A percentile compares a stretch with the other conserved stretches of the same genome.
phyloP scores from a whole-genome alignment of 2,113 vertebrate species.

The Spea bombifrons region DNA sequence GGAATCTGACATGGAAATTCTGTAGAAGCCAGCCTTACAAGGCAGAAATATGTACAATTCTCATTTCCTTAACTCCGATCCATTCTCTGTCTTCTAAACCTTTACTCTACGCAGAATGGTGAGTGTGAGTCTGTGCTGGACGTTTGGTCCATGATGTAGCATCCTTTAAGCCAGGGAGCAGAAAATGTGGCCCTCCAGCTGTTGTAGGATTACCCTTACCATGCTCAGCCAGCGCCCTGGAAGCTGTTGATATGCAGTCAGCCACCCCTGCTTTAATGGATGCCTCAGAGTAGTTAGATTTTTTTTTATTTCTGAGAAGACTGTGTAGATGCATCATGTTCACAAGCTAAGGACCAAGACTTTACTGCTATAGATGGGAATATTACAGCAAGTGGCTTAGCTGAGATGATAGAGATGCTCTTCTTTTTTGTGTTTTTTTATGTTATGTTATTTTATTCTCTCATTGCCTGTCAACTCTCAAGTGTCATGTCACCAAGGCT shows the following conservation, averaged over 20 bases:
- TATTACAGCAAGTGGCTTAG: too few relatives aligned
- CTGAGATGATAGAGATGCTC: too few relatives aligned
- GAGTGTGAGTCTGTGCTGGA: not conserved
- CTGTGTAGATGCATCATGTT: too few relatives aligned
- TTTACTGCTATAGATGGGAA: too few relatives aligned
- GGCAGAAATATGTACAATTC: conserved; percentile 38
- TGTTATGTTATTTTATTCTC: too few relatives aligned
- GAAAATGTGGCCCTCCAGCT: not conserved
- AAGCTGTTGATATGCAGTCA: not conserved
- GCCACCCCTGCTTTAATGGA: not conserved
- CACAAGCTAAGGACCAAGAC: too few relatives aligned
- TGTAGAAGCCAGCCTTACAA: conserved; percentile 41
- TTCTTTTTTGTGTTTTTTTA: too few relatives aligned
- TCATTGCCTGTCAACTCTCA: too few relatives aligned
- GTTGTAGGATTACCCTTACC: not conserved
- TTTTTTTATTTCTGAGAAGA: too few relatives aligned
- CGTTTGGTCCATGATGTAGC: conserved; percentile 4
- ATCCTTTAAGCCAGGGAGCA: conserved; percentile 8
- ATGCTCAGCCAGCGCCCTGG: not conserved
- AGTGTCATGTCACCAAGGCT: too few relatives aligned
- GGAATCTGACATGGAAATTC: conserved; percentile 46
- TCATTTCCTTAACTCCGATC: conserved; percentile 15
- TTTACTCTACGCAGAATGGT: not conserved
- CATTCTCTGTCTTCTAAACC: not conserved
- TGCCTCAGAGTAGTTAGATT: too few relatives aligned